Evolutionary conservation across 2,888 invertebrate species (phyloP).

Genomic region (Chromoteleia sp.): DNA sequence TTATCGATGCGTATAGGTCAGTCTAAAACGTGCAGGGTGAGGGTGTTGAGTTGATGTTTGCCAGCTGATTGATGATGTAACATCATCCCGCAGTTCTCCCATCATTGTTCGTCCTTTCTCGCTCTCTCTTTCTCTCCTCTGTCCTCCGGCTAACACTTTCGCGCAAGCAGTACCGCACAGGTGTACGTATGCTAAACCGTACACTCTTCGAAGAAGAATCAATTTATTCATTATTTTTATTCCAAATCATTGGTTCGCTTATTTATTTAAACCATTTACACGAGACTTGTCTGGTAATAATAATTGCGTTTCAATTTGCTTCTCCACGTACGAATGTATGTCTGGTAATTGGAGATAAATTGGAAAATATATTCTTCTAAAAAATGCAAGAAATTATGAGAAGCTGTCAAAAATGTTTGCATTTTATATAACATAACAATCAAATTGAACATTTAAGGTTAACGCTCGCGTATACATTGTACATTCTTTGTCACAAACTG

Average conservation of each 20-base stretch:
- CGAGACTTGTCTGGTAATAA: constrained; percentile 32
- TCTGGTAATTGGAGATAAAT: constrained; percentile 14
- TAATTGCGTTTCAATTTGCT: constrained; percentile 35
- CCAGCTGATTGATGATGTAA: constrained; percentile 84
- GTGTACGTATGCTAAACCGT: background rate
- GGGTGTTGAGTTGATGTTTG: constrained; percentile 84
- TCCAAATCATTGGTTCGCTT: constrained; percentile 21
- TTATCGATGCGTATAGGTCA: constrained; percentile 75
- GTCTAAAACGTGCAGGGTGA: constrained; percentile 72
- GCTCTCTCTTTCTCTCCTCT: constrained; percentile 69
- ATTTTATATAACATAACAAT: constrained; percentile 38
- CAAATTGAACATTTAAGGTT: constrained; percentile 38
- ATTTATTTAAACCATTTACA: constrained; percentile 12
- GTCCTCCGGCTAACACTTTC: constrained; percentile 49
- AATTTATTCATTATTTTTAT: constrained; percentile 17
- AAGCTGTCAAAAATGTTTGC: constrained; percentile 41
- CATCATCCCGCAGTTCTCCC: constrained; percentile 78
- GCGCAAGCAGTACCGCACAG: constrained; percentile 33
- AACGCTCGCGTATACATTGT: constrained; percentile 23
- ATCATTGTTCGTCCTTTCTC: constrained; percentile 68
- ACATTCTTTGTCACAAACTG: constrained; percentile 10
- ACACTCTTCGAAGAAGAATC: constrained; percentile 2
- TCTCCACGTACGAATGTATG: constrained; percentile 15
- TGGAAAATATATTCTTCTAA: constrained; percentile 31
- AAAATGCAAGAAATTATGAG: constrained; percentile 36